Percentiles rank a stretch among this genome's conserved stretches.
phyloP scores from a whole-genome alignment of 2,888 invertebrate species.

The Sphaerophoria taeniata region DNA sequence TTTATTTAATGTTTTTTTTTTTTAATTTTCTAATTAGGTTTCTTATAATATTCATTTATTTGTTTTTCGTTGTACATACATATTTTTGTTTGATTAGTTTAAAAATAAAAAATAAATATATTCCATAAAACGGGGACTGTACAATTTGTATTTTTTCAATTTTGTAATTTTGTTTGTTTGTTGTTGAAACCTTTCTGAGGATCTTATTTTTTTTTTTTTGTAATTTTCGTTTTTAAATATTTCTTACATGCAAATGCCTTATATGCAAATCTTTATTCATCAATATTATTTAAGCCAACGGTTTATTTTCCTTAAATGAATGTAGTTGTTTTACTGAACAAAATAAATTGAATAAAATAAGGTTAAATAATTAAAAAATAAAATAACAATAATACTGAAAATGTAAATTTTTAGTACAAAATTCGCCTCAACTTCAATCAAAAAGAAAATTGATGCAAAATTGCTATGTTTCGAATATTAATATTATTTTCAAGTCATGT shows the following conservation, averaged over 20 bases:
- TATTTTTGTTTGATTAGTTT: conserved; percentile 34
- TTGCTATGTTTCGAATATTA: too few species aligned
- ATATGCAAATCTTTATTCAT: conserved; percentile 1
- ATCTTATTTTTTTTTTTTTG: conserved; percentile 49
- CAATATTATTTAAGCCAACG: background rate
- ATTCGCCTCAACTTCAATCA: too few species aligned
- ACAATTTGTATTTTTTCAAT: conserved; percentile 46
- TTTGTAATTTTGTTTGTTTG: conserved; percentile 11
- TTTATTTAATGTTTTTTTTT: conserved; percentile 23
- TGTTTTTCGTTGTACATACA: conserved; percentile 63
- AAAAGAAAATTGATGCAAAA: too few species aligned
- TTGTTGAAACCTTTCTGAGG: conserved; percentile 73
- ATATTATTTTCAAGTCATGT: too few species aligned
- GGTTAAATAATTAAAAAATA: background rate
- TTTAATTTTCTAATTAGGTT: conserved; percentile 63
- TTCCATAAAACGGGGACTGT: conserved; percentile 58
- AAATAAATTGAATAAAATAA: background rate
- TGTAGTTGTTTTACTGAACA: background rate
- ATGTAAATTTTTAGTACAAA: too few species aligned
- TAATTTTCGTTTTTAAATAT: conserved; percentile 25
- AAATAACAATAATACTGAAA: too few species aligned
- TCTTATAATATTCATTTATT: conserved; percentile 22
- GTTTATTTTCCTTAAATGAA: background rate
- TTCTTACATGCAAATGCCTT: background rate
- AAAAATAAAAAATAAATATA: conserved; percentile 44